Conservation (phyloP, 2,797 vertebrate genomes). For the Alexandromys oeconomus region DNA sequence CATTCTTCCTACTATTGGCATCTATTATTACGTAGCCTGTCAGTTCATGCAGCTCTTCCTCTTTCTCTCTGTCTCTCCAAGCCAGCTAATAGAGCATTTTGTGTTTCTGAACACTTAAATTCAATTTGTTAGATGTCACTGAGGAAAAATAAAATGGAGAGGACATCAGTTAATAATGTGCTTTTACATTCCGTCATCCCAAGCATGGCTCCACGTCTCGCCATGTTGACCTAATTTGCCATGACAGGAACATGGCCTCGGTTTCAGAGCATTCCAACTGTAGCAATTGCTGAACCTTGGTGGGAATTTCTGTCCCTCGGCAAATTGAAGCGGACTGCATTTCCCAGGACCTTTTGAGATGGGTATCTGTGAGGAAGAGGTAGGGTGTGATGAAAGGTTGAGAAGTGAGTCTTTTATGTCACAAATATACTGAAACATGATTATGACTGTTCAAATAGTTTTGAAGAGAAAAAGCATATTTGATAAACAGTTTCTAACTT, state of each 20-base stretch:
- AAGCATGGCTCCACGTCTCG: slow-evolving; percentile 82
- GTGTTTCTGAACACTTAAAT: slow-evolving; percentile 84
- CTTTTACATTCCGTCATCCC: slow-evolving; percentile 86
- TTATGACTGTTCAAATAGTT: neutral
- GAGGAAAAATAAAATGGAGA: slow-evolving; percentile 87
- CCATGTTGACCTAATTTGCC: slow-evolving; percentile 88
- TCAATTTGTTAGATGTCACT: slow-evolving; percentile 88
- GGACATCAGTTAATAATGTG: slow-evolving; percentile 87
- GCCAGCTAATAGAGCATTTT: slow-evolving; percentile 79
- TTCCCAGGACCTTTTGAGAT: slow-evolving; percentile 60
- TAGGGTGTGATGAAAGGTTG: neutral
- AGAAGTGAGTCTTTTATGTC: slow-evolving; percentile 53
- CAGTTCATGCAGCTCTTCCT: neutral
- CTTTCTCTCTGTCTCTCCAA: neutral
- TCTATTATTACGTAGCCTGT: neutral
- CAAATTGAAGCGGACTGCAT: slow-evolving; percentile 68
- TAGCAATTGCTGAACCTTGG: slow-evolving; percentile 80
- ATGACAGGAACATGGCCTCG: slow-evolving; percentile 87
- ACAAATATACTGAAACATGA: neutral
- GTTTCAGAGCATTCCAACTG: slow-evolving; percentile 86
- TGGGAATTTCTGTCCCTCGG: slow-evolving; percentile 62
- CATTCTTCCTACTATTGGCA: slow-evolving; percentile 29
- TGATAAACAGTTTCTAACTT: neutral
- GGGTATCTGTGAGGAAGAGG: neutral
- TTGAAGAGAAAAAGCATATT: slow-evolving; percentile 26